Conservation (phyloP, 2,113 vertebrate species). For the Thryonomys swinderianus region DNA sequence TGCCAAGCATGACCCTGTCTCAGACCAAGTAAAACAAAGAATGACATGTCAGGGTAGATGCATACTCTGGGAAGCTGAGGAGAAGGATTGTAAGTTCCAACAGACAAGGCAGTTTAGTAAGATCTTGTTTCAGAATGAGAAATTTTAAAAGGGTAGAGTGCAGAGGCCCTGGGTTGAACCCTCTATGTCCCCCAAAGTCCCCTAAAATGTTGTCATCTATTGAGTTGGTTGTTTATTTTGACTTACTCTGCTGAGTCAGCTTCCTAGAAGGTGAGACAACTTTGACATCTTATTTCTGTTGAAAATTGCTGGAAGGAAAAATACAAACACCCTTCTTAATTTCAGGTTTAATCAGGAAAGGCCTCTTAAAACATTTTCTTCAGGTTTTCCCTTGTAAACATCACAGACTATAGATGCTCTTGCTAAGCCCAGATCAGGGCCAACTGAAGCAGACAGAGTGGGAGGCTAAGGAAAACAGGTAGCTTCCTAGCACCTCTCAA, state of each 20-base stretch:
- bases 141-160: not conserved
- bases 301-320: not conserved
- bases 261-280: not conserved
- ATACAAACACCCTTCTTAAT: not conserved
- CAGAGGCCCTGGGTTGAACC: not conserved
- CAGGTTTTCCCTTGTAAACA: not conserved
- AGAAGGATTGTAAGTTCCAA: not conserved
- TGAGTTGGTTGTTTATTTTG: not conserved
- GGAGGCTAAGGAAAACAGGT: not conserved
- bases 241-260: not conserved
- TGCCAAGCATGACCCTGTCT: not conserved
- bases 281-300: slow-evolving; percentile 23
- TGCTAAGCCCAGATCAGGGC: not conserved
- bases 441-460: not conserved
- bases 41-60: not conserved
- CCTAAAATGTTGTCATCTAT: not conserved
- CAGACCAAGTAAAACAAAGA: not conserved
- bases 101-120: not conserved
- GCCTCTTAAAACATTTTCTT: slow-evolving; percentile 52
- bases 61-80: not conserved
- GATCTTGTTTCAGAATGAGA: not conserved
- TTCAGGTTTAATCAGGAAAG: slow-evolving; percentile 38
- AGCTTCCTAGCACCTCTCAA: not conserved
- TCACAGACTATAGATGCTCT: not conserved
- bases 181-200: not conserved